Evolutionary conservation across 1,140 invertebrate genomes (phyloP).

Genomic region (Leptinotarsa undecemlineata): DNA sequence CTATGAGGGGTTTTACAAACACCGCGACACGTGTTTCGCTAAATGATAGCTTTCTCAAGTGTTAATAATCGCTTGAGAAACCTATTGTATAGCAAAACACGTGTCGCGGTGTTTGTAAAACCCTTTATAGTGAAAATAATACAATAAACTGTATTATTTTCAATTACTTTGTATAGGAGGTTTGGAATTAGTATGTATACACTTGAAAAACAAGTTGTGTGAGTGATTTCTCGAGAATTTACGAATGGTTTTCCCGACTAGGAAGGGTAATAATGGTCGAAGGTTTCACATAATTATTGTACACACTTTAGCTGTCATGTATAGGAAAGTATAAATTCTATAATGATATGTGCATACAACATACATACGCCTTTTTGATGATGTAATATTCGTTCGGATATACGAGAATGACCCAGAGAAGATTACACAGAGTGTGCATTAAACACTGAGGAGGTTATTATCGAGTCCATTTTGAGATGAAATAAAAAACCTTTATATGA

Average conservation of each 20-base stretch:
- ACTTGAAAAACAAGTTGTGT: too few relatives aligned
- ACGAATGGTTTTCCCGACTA: constrained; percentile 35
- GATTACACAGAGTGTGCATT: neutral
- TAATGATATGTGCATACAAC: constrained; percentile 53
- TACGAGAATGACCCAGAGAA: constrained; percentile 11
- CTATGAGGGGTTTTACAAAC: too few relatives aligned
- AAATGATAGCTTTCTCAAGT: too few relatives aligned
- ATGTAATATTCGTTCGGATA: constrained; percentile 15
- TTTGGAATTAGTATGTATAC: too few relatives aligned
- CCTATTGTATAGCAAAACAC: too few relatives aligned
- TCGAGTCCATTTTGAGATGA: too few relatives aligned
- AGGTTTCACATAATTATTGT: constrained; percentile 46
- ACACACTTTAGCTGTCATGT: constrained; percentile 45
- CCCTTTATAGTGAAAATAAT: too few relatives aligned
- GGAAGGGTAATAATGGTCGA: constrained; percentile 44
- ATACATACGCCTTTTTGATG: constrained; percentile 36
- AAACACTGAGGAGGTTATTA: too few relatives aligned
- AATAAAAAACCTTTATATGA: too few relatives aligned
- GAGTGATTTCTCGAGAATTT: constrained; percentile 24
- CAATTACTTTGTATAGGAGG: neutral
- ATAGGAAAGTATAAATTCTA: constrained; percentile 53
- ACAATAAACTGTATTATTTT: neutral
- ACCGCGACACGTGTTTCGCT: too few relatives aligned
- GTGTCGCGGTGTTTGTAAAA: too few relatives aligned
- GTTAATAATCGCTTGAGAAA: too few relatives aligned